phyloP scores from a whole-genome alignment of 2,888 invertebrate genomes.

The Platycheirus rosarum region DNA sequence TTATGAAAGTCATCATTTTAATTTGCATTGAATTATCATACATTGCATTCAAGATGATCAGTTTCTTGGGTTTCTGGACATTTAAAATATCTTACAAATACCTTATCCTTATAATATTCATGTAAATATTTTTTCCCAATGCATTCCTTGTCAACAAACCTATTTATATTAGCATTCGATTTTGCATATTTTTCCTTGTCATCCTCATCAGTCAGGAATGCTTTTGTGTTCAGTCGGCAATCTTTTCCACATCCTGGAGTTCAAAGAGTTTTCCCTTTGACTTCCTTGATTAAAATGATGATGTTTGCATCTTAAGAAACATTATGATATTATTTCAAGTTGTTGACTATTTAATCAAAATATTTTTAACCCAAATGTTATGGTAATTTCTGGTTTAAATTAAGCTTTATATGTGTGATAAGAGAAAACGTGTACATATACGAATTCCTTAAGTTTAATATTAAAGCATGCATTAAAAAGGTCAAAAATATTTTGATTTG shows the following conservation, averaged over 20 bases:
- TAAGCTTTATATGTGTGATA: too few relatives aligned
- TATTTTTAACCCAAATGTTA: too few relatives aligned
- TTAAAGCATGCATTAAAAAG: too few relatives aligned
- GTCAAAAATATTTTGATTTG: too few relatives aligned
- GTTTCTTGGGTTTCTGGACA: constrained; percentile 2
- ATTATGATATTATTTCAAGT: too few relatives aligned
- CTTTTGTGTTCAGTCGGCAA: neutral
- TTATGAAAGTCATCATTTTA: neutral
- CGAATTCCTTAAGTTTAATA: too few relatives aligned
- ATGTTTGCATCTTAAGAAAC: too few relatives aligned
- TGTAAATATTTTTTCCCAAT: neutral
- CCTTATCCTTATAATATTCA: neutral
- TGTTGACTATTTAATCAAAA: too few relatives aligned
- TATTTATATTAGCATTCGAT: neutral
- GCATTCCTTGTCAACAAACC: neutral
- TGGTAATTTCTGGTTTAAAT: too few relatives aligned
- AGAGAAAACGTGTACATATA: too few relatives aligned
- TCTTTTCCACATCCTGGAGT: neutral
- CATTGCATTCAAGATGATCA: constrained; percentile 4
- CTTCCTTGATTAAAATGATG: neutral
- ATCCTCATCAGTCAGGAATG: neutral
- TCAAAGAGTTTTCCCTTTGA: constrained; percentile 1
- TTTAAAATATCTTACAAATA: neutral
- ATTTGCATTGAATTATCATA: neutral
- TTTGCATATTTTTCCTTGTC: constrained; percentile 3